Conservation (phyloP, 1,140 invertebrate species). For the Potamilus streckersoni region DNA sequence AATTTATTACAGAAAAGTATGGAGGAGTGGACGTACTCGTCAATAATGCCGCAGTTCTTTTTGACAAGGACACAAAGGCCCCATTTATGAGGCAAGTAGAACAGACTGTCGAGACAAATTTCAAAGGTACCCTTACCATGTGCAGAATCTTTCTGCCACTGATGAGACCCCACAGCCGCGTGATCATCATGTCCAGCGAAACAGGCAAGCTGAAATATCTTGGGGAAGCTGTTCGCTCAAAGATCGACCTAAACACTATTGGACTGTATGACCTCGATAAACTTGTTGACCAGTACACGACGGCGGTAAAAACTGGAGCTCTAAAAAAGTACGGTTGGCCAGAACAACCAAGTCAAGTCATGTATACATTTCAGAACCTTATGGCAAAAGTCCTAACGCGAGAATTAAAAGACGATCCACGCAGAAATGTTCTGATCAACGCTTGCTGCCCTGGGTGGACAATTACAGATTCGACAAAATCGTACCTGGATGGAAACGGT, state of each 20-base stretch:
- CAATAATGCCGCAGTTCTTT: constrained; percentile 88
- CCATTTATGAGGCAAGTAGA: constrained; percentile 23
- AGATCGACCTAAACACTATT: constrained; percentile 16
- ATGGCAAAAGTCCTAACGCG: constrained; percentile 16
- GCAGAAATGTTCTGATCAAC: constrained; percentile 33
- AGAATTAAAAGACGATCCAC: constrained; percentile 7
- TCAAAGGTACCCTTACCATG: constrained; percentile 30
- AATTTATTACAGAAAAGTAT: constrained; percentile 76
- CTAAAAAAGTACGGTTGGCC: constrained; percentile 35
- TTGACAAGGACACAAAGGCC: constrained; percentile 68
- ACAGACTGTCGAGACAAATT: constrained; percentile 21
- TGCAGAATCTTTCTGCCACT: constrained; percentile 23
- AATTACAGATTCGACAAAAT: constrained; percentile 16
- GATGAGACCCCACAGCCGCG: constrained; percentile 22
- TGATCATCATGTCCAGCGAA: constrained; percentile 30
- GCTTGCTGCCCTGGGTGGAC: constrained; percentile 36
- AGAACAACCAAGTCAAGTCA: constrained; percentile 19
- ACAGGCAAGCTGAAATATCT: constrained; percentile 24
- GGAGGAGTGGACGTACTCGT: constrained; percentile 83
- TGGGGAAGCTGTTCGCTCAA: constrained; percentile 1
- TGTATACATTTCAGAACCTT: constrained; percentile 18
- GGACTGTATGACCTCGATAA: constrained; percentile 25
- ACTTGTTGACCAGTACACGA: constrained; percentile 25
- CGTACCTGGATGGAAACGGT: constrained; percentile 19
- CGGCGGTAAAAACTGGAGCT: constrained; percentile 19